Evolutionary conservation across 2,113 vertebrate species (phyloP).

Genomic region (Craseonycteris thonglongyai): DNA sequence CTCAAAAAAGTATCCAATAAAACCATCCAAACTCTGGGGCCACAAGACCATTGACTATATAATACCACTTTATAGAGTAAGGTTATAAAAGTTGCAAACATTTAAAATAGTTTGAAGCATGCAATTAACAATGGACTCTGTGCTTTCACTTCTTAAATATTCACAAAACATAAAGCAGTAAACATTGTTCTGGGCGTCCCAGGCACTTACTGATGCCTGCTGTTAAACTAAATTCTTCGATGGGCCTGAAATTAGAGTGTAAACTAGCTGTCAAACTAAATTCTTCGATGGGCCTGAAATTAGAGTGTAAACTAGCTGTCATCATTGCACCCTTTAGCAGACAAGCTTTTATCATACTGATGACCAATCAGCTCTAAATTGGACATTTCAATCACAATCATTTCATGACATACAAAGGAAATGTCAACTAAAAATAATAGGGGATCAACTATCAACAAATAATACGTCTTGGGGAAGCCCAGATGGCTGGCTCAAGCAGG

Average conservation of each 20-base stretch:
- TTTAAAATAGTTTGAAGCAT: not conserved
- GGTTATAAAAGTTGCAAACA: not conserved
- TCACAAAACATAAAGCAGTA: constrained; percentile 3
- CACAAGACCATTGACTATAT: not conserved
- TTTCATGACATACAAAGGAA: not conserved
- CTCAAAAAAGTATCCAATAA: not conserved
- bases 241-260: not conserved
- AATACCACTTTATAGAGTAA: not conserved
- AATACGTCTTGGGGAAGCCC: no score
- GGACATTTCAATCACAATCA: not conserved
- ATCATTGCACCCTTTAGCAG: not conserved
- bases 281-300: not conserved
- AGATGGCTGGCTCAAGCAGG: no score
- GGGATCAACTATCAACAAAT: not conserved
- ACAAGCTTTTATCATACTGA: not conserved
- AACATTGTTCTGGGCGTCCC: not conserved
- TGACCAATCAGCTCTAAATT: not conserved
- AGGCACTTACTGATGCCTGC: not conserved
- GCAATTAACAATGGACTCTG: not conserved
- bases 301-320: not conserved
- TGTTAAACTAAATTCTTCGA: not conserved
- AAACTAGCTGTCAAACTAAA: not conserved
- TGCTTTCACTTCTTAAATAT: constrained; percentile 32
- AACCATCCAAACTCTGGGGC: not conserved
- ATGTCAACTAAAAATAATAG: not conserved